phyloP scores from a whole-genome alignment of 1,140 invertebrate genomes.

The Drosophila elegans region DNA sequence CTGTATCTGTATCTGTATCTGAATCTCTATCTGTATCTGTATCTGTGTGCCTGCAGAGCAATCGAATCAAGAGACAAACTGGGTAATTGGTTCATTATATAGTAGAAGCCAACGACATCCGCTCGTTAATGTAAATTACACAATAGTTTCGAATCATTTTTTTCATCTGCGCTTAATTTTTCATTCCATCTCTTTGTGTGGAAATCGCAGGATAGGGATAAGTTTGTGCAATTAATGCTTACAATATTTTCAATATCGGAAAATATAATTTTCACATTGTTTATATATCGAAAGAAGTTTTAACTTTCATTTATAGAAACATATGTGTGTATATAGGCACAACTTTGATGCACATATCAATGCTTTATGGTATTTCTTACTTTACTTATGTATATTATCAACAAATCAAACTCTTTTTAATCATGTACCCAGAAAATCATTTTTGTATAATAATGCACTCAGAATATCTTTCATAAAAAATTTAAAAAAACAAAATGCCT shows the following conservation, averaged over 20 bases:
- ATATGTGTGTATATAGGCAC: no score
- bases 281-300: no score
- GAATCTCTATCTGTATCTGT: constrained; percentile 19
- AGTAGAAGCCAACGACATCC: constrained; percentile 78
- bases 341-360: no score
- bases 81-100: constrained; percentile 82
- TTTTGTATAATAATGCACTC: no score
- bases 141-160: constrained; percentile 70
- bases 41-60: constrained; percentile 56
- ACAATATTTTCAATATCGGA: neutral
- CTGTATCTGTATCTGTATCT: constrained; percentile 10
- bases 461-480: no score
- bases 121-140: constrained; percentile 82
- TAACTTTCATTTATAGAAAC: no score
- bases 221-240: neutral
- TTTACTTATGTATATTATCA: no score
- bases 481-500: no score
- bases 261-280: neutral
- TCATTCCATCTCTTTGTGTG: neutral
- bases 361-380: no score
- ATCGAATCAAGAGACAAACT: constrained; percentile 82
- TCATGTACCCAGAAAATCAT: no score
- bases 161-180: constrained; percentile 13
- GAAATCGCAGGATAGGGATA: neutral
- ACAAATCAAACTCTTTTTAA: no score